Conservation (phyloP, 2,888 invertebrate species). For the Thymelicus lineola region DNA sequence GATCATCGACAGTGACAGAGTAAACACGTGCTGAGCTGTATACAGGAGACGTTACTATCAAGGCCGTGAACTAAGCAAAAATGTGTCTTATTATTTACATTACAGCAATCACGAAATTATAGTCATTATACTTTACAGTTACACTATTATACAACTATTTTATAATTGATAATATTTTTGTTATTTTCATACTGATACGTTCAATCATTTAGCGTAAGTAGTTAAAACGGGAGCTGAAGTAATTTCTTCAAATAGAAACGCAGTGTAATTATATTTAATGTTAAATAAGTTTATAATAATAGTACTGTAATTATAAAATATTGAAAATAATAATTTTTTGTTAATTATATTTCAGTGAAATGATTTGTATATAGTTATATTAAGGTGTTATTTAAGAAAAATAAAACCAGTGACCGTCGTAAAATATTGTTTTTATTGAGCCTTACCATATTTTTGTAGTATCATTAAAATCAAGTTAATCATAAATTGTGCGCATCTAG, state of each 20-base stretch:
- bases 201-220: background rate
- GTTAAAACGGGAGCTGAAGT: conserved; percentile 48
- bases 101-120: too few relatives aligned
- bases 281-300: conserved; percentile 25
- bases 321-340: conserved; percentile 24
- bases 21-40: too few relatives aligned
- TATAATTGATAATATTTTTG: too few relatives aligned
- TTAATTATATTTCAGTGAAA: conserved; percentile 49
- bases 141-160: too few relatives aligned
- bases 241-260: conserved; percentile 56
- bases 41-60: too few relatives aligned
- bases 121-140: too few relatives aligned
- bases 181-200: background rate
- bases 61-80: too few relatives aligned
- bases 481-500: too few relatives aligned
- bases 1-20: too few relatives aligned
- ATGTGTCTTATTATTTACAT: too few relatives aligned
- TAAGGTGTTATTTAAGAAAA: conserved; percentile 70
- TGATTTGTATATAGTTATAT: conserved; percentile 69
- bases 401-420: conserved; percentile 71
- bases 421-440: conserved; percentile 2
- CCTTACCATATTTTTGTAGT: too few relatives aligned
- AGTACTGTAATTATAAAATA: conserved; percentile 36
- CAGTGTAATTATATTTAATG: conserved; percentile 24
- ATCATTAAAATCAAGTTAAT: too few relatives aligned